phyloP scores from a whole-genome alignment of 2,797 vertebrate species.

The Anguilla marmorata region DNA sequence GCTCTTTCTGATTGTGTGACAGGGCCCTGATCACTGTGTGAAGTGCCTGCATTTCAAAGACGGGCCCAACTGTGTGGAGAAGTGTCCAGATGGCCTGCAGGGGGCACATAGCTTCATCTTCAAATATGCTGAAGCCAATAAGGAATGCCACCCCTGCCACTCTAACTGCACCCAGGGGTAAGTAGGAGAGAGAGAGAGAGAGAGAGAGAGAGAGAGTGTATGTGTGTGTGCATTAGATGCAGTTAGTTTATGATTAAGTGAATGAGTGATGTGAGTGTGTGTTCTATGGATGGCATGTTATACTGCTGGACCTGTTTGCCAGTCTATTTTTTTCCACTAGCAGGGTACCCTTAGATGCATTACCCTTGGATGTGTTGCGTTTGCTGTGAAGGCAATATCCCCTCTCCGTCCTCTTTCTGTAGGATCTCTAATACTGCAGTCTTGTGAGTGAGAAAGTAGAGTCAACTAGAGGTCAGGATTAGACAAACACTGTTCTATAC shows the following conservation, averaged over 20 bases:
- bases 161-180: constrained; percentile 96
- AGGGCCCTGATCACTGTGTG: constrained; percentile 92
- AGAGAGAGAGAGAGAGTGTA: background rate
- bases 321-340: no score
- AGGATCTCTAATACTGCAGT: background rate
- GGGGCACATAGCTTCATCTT: constrained; percentile 95
- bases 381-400: background rate
- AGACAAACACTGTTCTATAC: background rate
- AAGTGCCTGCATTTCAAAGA: constrained; percentile 95
- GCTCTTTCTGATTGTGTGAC: constrained; percentile 22
- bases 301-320: no score
- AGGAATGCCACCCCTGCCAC: constrained; percentile 91
- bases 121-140: constrained; percentile 92
- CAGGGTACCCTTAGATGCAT: no score
- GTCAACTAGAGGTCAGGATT: background rate
- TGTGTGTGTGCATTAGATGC: background rate
- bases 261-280: background rate
- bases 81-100: constrained; percentile 93
- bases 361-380: background rate
- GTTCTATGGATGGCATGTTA: no score
- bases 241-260: background rate
- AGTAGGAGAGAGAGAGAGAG: constrained; percentile 51
- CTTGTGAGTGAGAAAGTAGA: background rate
- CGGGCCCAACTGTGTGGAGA: constrained; percentile 95
- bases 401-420: background rate